Base-by-base conservation (phyloP, 1,140 invertebrate genomes). In the Procambarus clarkii region DNA sequence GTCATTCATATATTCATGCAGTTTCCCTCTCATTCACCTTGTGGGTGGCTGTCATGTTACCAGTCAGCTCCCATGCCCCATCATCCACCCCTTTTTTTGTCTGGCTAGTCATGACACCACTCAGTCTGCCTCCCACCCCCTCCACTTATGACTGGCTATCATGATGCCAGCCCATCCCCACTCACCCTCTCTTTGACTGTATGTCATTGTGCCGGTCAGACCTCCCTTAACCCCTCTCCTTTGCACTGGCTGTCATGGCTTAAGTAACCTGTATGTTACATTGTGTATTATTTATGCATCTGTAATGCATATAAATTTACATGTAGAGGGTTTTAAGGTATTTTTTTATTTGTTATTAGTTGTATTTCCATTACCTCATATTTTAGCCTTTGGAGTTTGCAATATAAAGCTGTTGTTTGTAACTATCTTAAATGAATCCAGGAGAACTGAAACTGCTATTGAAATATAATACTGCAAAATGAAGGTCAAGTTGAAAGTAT, bases 341-440 rank as follows among this genome's bases (percentile, higher is more conserved):
- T 82, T 18, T 64, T 64, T 82, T 80, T 80, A 3, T 45, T 82
- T 58, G 80, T 82, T 82, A 82, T 60, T 82, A 82, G 80, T 82
- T 82, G 24, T 82, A 82, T 60, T 24, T 58, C 50, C 50, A 58
- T 82, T 82, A 82, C 80, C 80, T 82, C 80, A 82, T 82, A 82
- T 82, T 82, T 82, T 82, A 82, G 80, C 80, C 80, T 82, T 24
- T 82, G 58, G 50, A 82, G 80, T 82, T 82, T 82, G 80, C 50
- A 79, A 21, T 79, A 34, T 79, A 54, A 79, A 79, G 45, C 77
- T 79, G 45, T 79, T n/a, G 46, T 79, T 54, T 79, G 13, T 34
- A 48, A 48, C 48, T 79, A 21, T 79, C 48, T 79, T 15, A 46
- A 44, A 69, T 18, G 64, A 69, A 21, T 69, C 64, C 64, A 11